Evolutionary conservation across 1,140 invertebrate genomes (phyloP).

Genomic region (Bombus pascuorum): DNA sequence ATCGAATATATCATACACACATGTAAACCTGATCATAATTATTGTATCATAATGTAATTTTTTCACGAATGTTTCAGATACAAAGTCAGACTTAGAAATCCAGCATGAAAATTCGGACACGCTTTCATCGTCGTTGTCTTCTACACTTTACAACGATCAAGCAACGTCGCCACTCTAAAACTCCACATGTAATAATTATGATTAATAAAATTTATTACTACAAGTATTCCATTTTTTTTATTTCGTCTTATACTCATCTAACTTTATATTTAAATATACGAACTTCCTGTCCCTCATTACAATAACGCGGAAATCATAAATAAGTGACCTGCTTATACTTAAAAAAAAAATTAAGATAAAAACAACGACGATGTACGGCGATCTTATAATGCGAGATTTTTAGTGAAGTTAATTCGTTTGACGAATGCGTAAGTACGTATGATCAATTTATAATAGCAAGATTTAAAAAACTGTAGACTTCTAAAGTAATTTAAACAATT

Average conservation of each 20-base stretch:
- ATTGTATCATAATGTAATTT: neutral
- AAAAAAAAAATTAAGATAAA: neutral
- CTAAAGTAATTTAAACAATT: neutral
- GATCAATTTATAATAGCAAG: neutral
- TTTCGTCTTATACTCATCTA: neutral
- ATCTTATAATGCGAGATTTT: neutral
- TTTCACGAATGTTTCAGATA: slow-evolving; percentile 28
- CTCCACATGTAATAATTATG: neutral
- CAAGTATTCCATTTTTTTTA: neutral
- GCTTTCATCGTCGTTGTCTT: neutral
- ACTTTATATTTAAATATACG: neutral
- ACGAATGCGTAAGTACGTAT: neutral
- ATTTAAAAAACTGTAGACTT: neutral
- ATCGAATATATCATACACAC: too few species aligned
- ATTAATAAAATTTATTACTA: neutral
- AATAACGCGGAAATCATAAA: neutral
- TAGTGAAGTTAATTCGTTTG: neutral
- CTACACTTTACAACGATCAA: too few species aligned
- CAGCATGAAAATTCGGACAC: neutral
- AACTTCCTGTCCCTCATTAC: neutral
- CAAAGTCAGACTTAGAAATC: neutral
- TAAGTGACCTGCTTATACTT: neutral
- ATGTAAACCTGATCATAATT: neutral
- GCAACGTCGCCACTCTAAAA: neutral
- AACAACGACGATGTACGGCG: too few species aligned